These are phyloP conservation scores for Drosophila arizonae DNA, from an alignment of 1,140 invertebrate genomes.

Conservation along the genomic window DNA sequence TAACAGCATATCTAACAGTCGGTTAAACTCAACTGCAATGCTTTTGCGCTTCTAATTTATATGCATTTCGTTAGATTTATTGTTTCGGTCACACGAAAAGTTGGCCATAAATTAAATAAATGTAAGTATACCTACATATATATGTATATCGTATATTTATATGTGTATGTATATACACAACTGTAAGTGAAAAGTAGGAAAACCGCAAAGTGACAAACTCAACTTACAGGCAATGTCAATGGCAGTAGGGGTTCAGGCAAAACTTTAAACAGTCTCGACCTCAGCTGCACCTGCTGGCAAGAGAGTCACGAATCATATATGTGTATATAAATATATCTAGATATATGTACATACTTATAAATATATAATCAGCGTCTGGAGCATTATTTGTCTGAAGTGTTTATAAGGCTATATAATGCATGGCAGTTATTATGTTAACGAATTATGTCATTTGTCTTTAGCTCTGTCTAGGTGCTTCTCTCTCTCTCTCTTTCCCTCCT, in stretches of 20 bases:
- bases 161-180: slow-evolving; percentile 8
- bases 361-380: slow-evolving; percentile 5
- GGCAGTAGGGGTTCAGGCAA: slow-evolving; percentile 12
- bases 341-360: background rate
- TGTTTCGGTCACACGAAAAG: slow-evolving; percentile 70
- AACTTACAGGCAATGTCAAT: slow-evolving; percentile 8
- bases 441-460: background rate
- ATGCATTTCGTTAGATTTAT: slow-evolving; percentile 64
- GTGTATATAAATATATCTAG: background rate
- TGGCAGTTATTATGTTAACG: no score
- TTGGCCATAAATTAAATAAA: slow-evolving; percentile 56
- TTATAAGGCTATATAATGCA: background rate
- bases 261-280: slow-evolving; percentile 21
- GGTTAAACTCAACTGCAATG: background rate
- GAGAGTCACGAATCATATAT: slow-evolving; percentile 33
- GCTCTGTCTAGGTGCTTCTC: background rate
- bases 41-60: slow-evolving; percentile 22
- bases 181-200: slow-evolving; percentile 16
- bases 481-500: background rate
- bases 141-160: background rate
- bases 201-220: background rate
- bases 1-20: background rate
- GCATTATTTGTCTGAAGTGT: slow-evolving; percentile 18
- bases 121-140: slow-evolving; percentile 7
- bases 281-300: slow-evolving; percentile 28